phyloP scores from a whole-genome alignment of 2,113 vertebrate species.

The Orientallactaga bullata region DNA sequence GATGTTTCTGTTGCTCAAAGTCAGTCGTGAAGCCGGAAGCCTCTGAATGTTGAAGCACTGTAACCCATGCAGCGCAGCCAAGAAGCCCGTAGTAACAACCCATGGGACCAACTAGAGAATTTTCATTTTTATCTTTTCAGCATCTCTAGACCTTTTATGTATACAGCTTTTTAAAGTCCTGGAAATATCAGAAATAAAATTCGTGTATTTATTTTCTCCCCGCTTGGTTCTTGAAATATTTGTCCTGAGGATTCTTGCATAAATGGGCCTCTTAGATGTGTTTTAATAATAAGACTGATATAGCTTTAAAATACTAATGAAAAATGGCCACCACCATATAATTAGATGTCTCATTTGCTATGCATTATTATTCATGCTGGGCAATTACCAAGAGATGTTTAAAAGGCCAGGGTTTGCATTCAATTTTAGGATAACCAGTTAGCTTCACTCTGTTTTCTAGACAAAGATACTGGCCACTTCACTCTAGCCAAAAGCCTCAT shows the following conservation, averaged over 20 bases:
- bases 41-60: background rate
- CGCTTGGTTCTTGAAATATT: constrained; percentile 5
- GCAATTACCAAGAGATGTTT: constrained; percentile 20
- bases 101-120: background rate
- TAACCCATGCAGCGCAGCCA: too few relatives aligned
- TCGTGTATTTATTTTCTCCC: constrained; percentile 18
- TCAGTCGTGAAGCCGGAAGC: background rate
- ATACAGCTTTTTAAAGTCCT: background rate
- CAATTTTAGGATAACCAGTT: background rate
- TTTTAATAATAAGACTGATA: constrained; percentile 26
- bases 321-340: background rate
- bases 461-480: constrained; percentile 37
- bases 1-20: background rate
- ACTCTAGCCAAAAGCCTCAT: background rate
- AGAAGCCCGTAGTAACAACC: background rate
- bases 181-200: constrained; percentile 43
- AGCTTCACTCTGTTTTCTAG: constrained; percentile 1
- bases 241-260: background rate
- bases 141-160: background rate
- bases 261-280: background rate
- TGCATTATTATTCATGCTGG: constrained; percentile 26
- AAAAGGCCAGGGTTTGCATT: background rate
- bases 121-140: background rate
- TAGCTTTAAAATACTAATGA: constrained; percentile 22
- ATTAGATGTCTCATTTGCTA: constrained; percentile 40